These are phyloP conservation scores for Drosophila mauritiana DNA, from an alignment of 1,140 invertebrate genomes.

Conservation along the genomic window DNA sequence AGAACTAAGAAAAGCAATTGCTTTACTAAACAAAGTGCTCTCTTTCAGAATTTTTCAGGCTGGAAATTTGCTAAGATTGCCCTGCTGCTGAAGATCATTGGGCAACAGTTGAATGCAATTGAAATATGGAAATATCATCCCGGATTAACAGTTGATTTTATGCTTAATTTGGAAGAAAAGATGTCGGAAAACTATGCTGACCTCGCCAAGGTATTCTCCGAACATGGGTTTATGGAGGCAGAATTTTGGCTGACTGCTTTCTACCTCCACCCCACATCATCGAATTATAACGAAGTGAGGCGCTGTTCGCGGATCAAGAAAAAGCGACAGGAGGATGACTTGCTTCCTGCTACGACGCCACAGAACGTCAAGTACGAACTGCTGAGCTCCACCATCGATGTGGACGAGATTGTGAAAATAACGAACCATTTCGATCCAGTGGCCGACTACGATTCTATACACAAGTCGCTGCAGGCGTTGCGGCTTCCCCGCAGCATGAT, in stretches of 20 bases:
- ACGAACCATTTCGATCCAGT: constrained; percentile 69
- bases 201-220: constrained; percentile 68
- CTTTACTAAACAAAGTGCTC: not conserved
- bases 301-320: constrained; percentile 68
- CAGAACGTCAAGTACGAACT: constrained; percentile 65
- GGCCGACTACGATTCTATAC: constrained; percentile 66
- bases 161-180: constrained; percentile 72
- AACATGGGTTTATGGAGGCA: constrained; percentile 74
- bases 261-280: constrained; percentile 66
- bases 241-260: constrained; percentile 82
- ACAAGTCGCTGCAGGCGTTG: constrained; percentile 55
- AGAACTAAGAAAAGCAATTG: not conserved
- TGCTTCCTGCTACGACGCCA: not conserved
- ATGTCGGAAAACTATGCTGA: constrained; percentile 69
- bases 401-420: constrained; percentile 72
- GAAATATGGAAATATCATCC: constrained; percentile 83
- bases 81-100: constrained; percentile 74
- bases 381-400: constrained; percentile 78
- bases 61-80: constrained; percentile 83
- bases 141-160: constrained; percentile 72
- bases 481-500: constrained; percentile 66
- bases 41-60: constrained; percentile 61
- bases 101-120: constrained; percentile 71
- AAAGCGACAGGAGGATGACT: constrained; percentile 46
- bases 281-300: constrained; percentile 66